Conservation (phyloP, 1,140 invertebrate genomes). For the Ips typographus region DNA sequence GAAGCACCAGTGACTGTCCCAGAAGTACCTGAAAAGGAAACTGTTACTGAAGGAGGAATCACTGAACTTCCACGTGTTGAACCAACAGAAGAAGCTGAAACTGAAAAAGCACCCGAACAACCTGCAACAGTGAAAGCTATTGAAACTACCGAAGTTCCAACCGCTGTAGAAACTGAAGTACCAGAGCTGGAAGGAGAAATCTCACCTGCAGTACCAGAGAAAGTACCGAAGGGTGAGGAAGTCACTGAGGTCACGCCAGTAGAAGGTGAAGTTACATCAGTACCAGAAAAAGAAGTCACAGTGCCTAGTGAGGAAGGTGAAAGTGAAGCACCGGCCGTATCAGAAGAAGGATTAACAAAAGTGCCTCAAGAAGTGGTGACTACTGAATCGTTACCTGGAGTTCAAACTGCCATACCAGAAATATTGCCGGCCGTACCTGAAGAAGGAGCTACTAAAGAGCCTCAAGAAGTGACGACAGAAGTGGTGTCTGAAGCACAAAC, state of each 20-base stretch:
- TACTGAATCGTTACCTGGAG: background rate
- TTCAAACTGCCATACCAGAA: background rate
- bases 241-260: constrained; percentile 18
- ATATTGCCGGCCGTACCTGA: constrained; percentile 5
- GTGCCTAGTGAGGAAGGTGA: background rate
- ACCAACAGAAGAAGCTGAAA: constrained; percentile 1
- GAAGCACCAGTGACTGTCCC: background rate
- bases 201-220: constrained; percentile 30
- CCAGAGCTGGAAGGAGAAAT: constrained; percentile 9
- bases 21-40: constrained; percentile 11
- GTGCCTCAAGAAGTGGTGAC: constrained; percentile 4
- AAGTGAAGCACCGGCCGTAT: background rate
- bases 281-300: constrained; percentile 17
- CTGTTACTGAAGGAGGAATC: constrained; percentile 1
- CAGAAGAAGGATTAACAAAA: constrained; percentile 10
- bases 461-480: constrained; percentile 4
- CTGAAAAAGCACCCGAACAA: constrained; percentile 16
- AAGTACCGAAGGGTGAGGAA: constrained; percentile 24
- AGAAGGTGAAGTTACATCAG: constrained; percentile 6
- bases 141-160: constrained; percentile 17
- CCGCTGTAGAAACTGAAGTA: constrained; percentile 35
- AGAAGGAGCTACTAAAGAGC: constrained; percentile 11
- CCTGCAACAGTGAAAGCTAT: constrained; percentile 13
- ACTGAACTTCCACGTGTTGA: background rate
- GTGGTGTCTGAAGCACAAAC: constrained; percentile 17